A percentile compares a stretch with the other conserved stretches of the same genome.
Conservation (phyloP, 1,140 invertebrate genomes). For the Conus ventricosus region DNA sequence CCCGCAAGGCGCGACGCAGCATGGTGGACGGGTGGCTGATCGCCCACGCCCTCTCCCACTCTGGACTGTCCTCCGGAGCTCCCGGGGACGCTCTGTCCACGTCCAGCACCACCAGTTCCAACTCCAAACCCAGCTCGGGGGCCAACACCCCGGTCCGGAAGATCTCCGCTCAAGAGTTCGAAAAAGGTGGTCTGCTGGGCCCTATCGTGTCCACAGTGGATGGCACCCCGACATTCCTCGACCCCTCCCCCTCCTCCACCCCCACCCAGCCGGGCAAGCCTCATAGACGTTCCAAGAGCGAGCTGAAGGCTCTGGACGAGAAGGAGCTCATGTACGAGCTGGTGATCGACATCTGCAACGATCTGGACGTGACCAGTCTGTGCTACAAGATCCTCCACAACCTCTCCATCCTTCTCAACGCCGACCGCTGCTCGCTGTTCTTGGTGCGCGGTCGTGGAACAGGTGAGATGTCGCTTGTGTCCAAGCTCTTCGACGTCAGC, state of each 20-base stretch:
- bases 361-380: conserved; percentile 92
- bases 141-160: conserved; percentile 87
- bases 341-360: conserved; percentile 97
- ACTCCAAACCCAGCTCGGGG: conserved; percentile 71
- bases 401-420: conserved; percentile 92
- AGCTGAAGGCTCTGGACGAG: conserved; percentile 91
- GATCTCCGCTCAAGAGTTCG: conserved; percentile 96
- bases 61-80: conserved; percentile 63
- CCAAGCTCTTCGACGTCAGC: conserved; percentile 93
- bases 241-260: conserved; percentile 64
- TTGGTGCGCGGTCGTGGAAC: conserved; percentile 84
- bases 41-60: conserved; percentile 84
- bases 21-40: conserved; percentile 92
- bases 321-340: conserved; percentile 96
- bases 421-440: conserved; percentile 94
- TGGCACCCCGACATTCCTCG: conserved; percentile 90
- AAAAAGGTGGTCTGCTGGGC: conserved; percentile 90
- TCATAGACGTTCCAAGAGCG: conserved; percentile 78
- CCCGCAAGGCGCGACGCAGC: conserved; percentile 93
- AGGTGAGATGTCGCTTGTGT: conserved; percentile 83
- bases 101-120: conserved; percentile 62
- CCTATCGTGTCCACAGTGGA: conserved; percentile 92
- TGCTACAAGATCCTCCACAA: conserved; percentile 98
- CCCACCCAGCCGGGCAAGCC: conserved; percentile 47
- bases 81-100: conserved; percentile 73